Evolutionary conservation across 53 echinoderm and acorn worm genomes (phyloP), one percentile per base, ranked within the genome.

Genomic region (Paelopatides confundens): DNA sequence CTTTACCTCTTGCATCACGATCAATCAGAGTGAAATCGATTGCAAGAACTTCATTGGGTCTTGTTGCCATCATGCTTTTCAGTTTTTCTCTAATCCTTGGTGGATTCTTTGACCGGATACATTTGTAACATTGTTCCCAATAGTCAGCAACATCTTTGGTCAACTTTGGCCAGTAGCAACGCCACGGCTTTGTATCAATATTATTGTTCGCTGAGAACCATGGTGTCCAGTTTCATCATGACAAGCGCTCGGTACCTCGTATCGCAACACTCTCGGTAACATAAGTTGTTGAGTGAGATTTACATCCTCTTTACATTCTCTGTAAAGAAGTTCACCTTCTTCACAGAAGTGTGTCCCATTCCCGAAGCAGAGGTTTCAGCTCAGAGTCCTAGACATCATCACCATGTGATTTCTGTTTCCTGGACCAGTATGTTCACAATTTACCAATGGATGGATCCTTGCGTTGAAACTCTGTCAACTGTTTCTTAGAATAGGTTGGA

Each of bases 11-110:
- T n/a, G 31, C 33, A 50, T 90, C 90, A 62, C 13, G 74, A 28
- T 90, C 88, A 5, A 93, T 40, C 35, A 91, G 15, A 6, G 90
- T 91, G 34, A 90, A 93, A 35, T 93, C 90, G 21, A 90, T 51
- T 1, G 90, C 93, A 0, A 90, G 40, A 10, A 90, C 8, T 71
- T 93, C 78, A 53, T 90, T 87, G 34, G 87, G 93, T 46, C 67
- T 54, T 21, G 82, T 43, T 1, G 82, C 87, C 10, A 83, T 11
- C 65, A 88, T 82, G 12, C 63, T 49, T 27, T n/a, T 30, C 31
- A 91, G 71, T 36, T 31, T 83, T 49, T 71, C 84, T 31, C 23
- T 40, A 17, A 89, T 58, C 49, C 54, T 65, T 9, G 89, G 89
- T 35, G 29, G 81, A 4, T 15, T 46, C 58, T 81, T 88, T 13